Percentiles rank a stretch among this genome's conserved stretches.
phyloP scores from a whole-genome alignment of 2,113 vertebrate species.

The Malurus melanocephalus region DNA sequence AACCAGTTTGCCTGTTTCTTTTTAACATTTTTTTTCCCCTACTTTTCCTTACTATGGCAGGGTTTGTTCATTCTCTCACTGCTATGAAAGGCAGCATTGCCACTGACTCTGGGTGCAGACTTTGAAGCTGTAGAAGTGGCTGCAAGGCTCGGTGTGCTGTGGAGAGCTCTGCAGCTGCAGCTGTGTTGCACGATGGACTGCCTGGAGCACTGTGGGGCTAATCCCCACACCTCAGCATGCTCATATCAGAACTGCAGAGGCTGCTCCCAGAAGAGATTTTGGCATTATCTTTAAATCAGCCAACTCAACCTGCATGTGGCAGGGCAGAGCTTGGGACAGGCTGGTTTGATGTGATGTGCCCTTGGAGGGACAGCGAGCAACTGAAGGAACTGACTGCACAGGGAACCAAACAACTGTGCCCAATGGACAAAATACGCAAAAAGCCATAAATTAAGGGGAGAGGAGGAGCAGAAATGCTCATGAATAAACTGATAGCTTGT shows the following conservation, averaged over 20 bases:
- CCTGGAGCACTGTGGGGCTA: not conserved
- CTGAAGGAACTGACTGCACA: not conserved
- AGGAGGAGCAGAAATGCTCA: not conserved
- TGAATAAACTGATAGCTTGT: not conserved
- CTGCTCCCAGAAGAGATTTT: not conserved
- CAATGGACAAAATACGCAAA: not conserved
- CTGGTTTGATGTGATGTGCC: not conserved
- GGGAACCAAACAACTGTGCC: not conserved
- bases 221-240: not conserved
- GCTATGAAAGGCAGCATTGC: not conserved
- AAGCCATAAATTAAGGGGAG: not conserved
- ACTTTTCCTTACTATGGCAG: not conserved
- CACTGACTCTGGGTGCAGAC: not conserved
- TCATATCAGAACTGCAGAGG: not conserved
- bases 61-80: not conserved
- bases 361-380: fast-evolving
- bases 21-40: not conserved
- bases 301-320: not conserved
- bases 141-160: fast-evolving
- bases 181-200: fast-evolving
- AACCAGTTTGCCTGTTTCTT: not conserved
- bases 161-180: not conserved
- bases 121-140: not conserved
- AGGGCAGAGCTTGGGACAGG: not conserved
- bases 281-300: not conserved